Conservation (phyloP, 2,797 vertebrate species). For the Hirundo rustica region DNA sequence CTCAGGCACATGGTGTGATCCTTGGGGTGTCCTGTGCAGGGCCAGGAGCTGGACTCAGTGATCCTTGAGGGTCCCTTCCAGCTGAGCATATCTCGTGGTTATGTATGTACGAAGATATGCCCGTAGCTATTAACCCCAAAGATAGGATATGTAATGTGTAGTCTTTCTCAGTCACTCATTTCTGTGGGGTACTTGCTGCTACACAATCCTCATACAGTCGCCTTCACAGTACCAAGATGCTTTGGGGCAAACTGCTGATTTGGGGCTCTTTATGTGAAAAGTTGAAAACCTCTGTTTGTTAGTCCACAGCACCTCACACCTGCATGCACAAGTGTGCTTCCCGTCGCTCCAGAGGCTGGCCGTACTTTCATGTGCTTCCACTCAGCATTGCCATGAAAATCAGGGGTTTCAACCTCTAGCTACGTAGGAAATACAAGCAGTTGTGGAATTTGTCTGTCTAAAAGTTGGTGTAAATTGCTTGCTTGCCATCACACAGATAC, state of each 20-base stretch:
- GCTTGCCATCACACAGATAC: not conserved
- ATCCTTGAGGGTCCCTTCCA: not conserved
- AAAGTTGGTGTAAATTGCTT: not conserved
- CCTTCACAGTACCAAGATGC: too few species aligned
- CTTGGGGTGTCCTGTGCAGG: not conserved
- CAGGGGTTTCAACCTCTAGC: not conserved
- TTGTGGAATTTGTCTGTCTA: not conserved
- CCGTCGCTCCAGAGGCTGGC: not conserved
- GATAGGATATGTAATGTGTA: not conserved
- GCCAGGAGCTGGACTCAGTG: not conserved
- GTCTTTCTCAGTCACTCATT: not conserved
- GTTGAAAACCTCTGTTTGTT: not conserved
- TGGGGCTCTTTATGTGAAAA: not conserved
- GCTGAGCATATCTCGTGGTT: not conserved
- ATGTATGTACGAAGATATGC: not conserved
- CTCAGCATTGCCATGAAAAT: not conserved
- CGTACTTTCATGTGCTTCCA: rapidly evolving
- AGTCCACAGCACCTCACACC: not conserved
- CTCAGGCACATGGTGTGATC: not conserved
- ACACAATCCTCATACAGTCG: rapidly evolving
- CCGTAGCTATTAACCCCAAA: not conserved
- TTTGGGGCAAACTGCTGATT: not conserved
- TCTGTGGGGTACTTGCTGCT: not conserved
- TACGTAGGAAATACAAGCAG: not conserved
- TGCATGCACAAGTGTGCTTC: not conserved